Percentiles rank a stretch among this genome's conserved stretches.
Evolutionary conservation across 2,113 vertebrate species (phyloP).

Genomic region (Arvicanthis niloticus): DNA sequence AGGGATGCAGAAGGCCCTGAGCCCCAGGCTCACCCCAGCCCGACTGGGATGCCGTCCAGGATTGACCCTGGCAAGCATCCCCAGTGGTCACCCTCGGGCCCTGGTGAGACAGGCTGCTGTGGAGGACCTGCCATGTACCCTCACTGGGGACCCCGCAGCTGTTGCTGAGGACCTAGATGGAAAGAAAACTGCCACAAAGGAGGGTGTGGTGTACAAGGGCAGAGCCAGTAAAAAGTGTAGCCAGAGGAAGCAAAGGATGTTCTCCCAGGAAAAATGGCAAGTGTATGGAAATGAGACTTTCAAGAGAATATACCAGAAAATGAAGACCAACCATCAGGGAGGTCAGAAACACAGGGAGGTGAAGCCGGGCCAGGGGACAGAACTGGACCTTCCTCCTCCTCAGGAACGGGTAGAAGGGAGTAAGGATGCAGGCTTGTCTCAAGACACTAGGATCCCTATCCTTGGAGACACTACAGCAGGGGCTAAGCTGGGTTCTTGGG

Average conservation of each 20-base stretch:
- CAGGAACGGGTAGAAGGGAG: conserved; percentile 20
- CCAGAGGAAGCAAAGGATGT: conserved; percentile 91
- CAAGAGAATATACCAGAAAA: conserved; percentile 92
- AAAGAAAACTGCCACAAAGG: conserved; percentile 76
- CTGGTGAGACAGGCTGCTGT: conserved; percentile 95
- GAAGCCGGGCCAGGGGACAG: not conserved
- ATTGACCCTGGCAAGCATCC: conserved; percentile 86
- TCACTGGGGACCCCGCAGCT: conserved; percentile 73
- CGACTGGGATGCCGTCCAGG: conserved; percentile 83
- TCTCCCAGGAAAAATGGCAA: conserved; percentile 97
- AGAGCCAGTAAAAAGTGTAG: conserved; percentile 87
- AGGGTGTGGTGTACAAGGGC: conserved; percentile 78
- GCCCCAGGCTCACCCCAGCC: conserved; percentile 72
- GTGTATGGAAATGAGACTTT: conserved; percentile 96
- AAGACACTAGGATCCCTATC: not conserved
- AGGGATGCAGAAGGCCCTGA: conserved; percentile 69
- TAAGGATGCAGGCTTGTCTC: not conserved
- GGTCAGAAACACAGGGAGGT: conserved; percentile 71
- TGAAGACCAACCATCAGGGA: conserved; percentile 83
- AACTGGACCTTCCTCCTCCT: conserved; percentile 39
- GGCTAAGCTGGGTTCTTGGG: not conserved
- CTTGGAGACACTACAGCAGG: not conserved
- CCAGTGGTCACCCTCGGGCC: conserved; percentile 90
- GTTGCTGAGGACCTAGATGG: conserved; percentile 83
- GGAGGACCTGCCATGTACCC: conserved; percentile 90